phyloP scores from a whole-genome alignment of 37 sponge, comb jelly and placozoan genomes.

The Petrosia ficiformis region DNA sequence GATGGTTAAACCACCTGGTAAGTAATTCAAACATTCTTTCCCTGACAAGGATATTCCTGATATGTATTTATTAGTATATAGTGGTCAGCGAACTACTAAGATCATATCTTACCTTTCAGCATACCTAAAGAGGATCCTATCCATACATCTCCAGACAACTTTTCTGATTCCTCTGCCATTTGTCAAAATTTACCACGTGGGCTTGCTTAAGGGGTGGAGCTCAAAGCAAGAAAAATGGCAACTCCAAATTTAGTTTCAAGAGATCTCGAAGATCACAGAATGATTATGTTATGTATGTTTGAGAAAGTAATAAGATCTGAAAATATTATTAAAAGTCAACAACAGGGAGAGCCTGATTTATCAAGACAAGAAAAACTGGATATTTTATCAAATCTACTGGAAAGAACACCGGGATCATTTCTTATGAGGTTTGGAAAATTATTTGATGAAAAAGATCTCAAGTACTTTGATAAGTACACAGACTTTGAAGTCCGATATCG shows the following conservation, averaged over 20 bases:
- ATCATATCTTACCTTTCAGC: constrained; percentile 53
- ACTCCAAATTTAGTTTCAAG: neutral
- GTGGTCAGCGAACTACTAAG: neutral
- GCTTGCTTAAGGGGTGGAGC: neutral
- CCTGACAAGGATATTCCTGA: constrained; percentile 34
- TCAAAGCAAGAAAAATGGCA: neutral
- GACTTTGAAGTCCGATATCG: constrained; percentile 58
- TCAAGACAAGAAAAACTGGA: constrained; percentile 47
- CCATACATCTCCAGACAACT: constrained; percentile 51
- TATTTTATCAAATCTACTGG: constrained; percentile 23
- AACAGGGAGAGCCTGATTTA: constrained; percentile 79
- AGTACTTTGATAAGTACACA: constrained; percentile 38
- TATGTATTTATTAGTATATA: neutral
- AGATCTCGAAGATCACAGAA: neutral
- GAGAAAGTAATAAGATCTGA: constrained; percentile 36
- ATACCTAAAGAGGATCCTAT: constrained; percentile 61
- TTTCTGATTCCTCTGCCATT: neutral
- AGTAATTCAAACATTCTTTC: constrained; percentile 26
- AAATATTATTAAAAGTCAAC: constrained; percentile 67
- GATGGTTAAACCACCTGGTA: constrained; percentile 22
- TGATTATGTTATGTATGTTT: constrained; percentile 26
- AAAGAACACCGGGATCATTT: constrained; percentile 41
- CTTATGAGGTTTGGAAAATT: constrained; percentile 67
- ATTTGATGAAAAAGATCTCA: constrained; percentile 45
- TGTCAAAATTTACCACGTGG: neutral